Conservation (phyloP, 2,797 vertebrate genomes). For the Sebastes dallii region DNA sequence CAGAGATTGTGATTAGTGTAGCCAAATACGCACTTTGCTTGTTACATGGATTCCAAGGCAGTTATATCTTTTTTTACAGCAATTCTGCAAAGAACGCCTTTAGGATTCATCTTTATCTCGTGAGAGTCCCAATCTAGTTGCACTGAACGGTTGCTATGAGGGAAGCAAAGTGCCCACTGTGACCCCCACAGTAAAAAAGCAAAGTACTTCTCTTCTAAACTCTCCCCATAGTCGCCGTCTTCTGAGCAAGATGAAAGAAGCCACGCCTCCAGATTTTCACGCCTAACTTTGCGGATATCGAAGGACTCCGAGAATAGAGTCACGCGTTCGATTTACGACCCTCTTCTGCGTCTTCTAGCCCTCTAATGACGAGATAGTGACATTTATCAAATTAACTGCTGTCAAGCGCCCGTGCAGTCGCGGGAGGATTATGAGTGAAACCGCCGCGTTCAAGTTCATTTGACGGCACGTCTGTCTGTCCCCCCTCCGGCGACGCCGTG, state of each 20-base stretch:
- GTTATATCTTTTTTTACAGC: background rate
- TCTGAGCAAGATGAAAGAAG: background rate
- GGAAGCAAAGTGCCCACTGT: background rate
- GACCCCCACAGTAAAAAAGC: background rate
- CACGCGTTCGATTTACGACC: conserved; percentile 8
- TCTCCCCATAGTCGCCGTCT: background rate
- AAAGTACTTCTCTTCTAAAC: background rate
- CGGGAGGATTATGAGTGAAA: conserved; percentile 53
- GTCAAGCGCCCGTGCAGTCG: conserved; percentile 35
- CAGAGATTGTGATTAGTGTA: background rate
- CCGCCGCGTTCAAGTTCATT: conserved; percentile 50
- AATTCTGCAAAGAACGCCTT: conserved; percentile 3
- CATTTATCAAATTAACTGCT: conserved; percentile 71
- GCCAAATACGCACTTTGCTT: background rate
- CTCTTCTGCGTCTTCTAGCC: conserved; percentile 3
- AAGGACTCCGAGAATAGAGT: conserved; percentile 19
- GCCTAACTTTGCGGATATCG: background rate
- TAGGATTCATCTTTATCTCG: background rate
- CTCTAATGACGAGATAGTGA: conserved; percentile 46
- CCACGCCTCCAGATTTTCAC: background rate
- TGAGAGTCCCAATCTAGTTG: background rate
- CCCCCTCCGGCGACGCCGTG: conserved; percentile 51
- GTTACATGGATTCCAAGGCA: background rate
- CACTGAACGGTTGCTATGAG: background rate
- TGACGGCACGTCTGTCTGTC: conserved; percentile 42